Conservation (phyloP, 2,888 invertebrate species). For the Tipula lateralis region DNA sequence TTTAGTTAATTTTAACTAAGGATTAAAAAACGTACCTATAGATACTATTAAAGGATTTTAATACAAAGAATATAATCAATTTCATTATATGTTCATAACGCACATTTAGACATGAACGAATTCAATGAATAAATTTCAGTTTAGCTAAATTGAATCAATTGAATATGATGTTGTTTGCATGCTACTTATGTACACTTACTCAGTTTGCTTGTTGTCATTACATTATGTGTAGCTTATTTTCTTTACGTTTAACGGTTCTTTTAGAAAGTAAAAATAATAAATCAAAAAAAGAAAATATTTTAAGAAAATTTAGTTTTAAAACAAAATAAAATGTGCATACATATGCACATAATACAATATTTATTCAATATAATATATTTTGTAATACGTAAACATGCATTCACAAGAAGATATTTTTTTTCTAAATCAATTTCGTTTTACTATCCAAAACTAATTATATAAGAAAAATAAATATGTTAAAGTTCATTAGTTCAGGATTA, state of each 20-base stretch:
- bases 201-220: background rate
- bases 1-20: background rate
- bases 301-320: background rate
- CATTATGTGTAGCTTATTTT: background rate
- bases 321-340: background rate
- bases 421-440: background rate
- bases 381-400: background rate
- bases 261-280: conserved; percentile 9
- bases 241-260: background rate
- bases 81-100: background rate
- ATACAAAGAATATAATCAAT: too few relatives aligned
- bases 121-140: background rate
- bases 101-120: background rate
- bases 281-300: background rate
- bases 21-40: background rate
- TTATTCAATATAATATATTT: background rate
- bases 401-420: background rate
- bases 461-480: background rate
- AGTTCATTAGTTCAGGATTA: background rate
- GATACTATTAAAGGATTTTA: background rate
- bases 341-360: too few relatives aligned
- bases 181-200: background rate
- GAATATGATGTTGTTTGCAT: background rate
- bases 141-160: background rate
- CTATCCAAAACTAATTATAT: background rate